These are phyloP conservation scores for Harpagifer antarcticus DNA, from an alignment of 2,797 vertebrate species.

Conservation along the genomic window DNA sequence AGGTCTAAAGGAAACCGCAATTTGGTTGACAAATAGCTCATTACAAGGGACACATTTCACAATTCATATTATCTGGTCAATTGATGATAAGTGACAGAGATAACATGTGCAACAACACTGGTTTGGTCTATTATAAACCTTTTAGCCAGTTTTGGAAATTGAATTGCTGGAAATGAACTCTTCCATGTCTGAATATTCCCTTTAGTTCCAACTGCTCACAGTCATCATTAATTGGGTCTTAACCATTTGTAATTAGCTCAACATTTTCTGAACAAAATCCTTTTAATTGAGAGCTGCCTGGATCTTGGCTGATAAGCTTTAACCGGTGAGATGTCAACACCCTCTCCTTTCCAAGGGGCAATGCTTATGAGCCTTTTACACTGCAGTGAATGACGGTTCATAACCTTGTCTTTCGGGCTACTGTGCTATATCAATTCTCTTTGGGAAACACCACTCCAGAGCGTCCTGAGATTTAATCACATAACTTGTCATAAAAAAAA, in stretches of 20 bases:
- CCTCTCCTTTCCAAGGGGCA: constrained; percentile 29
- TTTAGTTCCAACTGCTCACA: constrained; percentile 7
- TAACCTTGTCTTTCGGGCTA: constrained; percentile 61
- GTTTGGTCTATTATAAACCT: too few relatives aligned
- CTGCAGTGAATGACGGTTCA: constrained; percentile 61
- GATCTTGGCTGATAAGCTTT: constrained; percentile 24
- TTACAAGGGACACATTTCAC: background rate
- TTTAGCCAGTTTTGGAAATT: constrained; percentile 4
- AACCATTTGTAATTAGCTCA: constrained; percentile 36
- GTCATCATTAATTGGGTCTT: constrained; percentile 37
- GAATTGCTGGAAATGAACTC: constrained; percentile 19
- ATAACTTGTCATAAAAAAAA: constrained; percentile 59
- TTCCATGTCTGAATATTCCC: background rate
- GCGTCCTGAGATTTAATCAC: constrained; percentile 57
- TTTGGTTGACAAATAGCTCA: too few relatives aligned
- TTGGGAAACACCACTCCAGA: constrained; percentile 48
- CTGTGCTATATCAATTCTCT: constrained; percentile 59
- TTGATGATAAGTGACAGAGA: background rate
- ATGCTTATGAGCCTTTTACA: constrained; percentile 42
- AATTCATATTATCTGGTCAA: background rate
- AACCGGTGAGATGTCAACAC: constrained; percentile 27
- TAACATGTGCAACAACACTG: too few relatives aligned
- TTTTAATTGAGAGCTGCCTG: constrained; percentile 25
- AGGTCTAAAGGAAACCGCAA: too few relatives aligned
- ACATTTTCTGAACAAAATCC: constrained; percentile 2